phyloP scores from a whole-genome alignment of 1,140 invertebrate species.

The Littorina saxatilis region DNA sequence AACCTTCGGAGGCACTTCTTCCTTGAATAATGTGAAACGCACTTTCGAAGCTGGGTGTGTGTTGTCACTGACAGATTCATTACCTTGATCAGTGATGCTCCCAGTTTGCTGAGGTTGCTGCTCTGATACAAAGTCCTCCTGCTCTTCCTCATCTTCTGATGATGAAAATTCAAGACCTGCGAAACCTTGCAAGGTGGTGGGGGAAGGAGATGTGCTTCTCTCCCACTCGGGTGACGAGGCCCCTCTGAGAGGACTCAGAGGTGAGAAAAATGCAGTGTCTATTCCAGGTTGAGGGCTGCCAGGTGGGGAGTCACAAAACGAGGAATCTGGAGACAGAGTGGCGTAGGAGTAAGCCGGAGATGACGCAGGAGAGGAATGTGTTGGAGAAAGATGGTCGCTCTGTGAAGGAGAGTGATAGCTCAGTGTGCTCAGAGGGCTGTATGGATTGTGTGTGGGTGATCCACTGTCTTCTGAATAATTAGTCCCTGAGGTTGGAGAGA shows the following conservation, averaged over 20 bases:
- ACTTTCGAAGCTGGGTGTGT: too few species aligned
- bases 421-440: constrained; percentile 49
- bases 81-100: too few species aligned
- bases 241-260: neutral
- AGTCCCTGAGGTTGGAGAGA: neutral
- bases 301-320: neutral
- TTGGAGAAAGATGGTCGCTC: constrained; percentile 29
- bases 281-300: neutral
- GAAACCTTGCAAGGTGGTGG: neutral
- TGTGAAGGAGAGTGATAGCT: constrained; percentile 45
- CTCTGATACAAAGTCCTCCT: constrained; percentile 2
- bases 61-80: too few species aligned
- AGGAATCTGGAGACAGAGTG: constrained; percentile 7
- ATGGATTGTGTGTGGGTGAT: constrained; percentile 42
- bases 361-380: constrained; percentile 1
- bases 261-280: neutral
- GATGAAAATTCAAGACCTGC: constrained; percentile 24
- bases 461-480: constrained; percentile 2
- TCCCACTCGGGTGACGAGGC: neutral
- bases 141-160: constrained; percentile 25
- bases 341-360: constrained; percentile 9
- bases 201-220: neutral
- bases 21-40: too few species aligned
- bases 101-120: too few species aligned
- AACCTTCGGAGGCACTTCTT: too few species aligned